Percentiles rank a stretch among this genome's conserved stretches.
Conservation (phyloP, 2,113 vertebrate genomes). For the Nothocercus nigrocapillus region DNA sequence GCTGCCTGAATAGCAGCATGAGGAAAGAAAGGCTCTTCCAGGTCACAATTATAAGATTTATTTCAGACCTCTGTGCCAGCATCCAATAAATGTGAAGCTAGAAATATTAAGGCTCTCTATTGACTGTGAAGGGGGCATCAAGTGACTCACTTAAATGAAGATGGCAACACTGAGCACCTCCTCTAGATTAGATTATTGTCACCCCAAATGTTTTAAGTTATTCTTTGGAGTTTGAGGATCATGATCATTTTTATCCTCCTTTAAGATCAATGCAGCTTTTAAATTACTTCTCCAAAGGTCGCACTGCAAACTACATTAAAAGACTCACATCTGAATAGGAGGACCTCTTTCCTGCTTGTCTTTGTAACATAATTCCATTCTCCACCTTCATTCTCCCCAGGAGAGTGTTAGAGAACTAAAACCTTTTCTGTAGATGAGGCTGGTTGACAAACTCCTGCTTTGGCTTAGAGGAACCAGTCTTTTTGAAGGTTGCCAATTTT, state of each 20-base stretch:
- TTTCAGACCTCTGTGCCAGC: background rate
- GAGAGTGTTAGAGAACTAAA: background rate
- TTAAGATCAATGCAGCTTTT: background rate
- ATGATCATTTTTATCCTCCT: background rate
- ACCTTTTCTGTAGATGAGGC: background rate
- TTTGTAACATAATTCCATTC: background rate
- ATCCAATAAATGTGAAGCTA: background rate
- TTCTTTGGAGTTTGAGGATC: background rate
- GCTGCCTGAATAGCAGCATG: background rate
- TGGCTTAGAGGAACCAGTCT: background rate
- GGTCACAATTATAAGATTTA: background rate
- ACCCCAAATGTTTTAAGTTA: background rate
- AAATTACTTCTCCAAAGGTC: background rate
- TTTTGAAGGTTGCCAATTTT: background rate
- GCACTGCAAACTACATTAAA: background rate
- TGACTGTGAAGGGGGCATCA: background rate
- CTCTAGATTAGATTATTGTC: background rate
- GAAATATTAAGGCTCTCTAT: background rate
- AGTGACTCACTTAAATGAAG: background rate
- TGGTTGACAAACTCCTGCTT: background rate
- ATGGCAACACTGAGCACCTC: background rate
- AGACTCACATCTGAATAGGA: background rate
- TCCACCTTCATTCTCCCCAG: background rate
- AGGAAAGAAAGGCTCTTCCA: background rate
- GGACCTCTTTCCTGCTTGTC: background rate